Base-by-base conservation (phyloP, 2,113 vertebrate species). In the Pycnonotus jocosus region DNA sequence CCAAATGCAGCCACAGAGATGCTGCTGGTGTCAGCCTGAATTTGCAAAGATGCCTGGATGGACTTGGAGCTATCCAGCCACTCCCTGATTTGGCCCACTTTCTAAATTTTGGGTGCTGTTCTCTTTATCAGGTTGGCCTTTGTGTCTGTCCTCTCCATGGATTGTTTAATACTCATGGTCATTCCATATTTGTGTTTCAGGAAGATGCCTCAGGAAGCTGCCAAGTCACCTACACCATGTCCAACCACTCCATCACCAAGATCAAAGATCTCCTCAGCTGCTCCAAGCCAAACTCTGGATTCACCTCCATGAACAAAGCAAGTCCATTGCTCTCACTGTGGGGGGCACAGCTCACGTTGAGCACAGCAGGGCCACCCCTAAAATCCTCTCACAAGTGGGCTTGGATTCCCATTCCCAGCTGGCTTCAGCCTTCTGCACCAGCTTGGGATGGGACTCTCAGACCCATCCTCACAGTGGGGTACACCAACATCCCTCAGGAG, bases 181-280 rank as follows among this genome's bases (percentile, higher is more conserved):
- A 37, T 37, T 54, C 72, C 27, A 38, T 2, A 0, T 66, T 22
- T 88, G 42, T 35, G 9, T 87, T 97, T 82, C 87, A 98, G 98
- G 96, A 97, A 51, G 97, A 98, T 0, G 31, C 66, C 58, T 97
- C 97, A 0, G 98, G 98, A 18, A 97, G 61, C 82, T 98, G 98
- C 82, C 80, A 48, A 42, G 97, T 97, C 78, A 95, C 88, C 0
- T 98, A 98, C 5, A 1, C 56, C 0, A 0, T 91, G 27, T 96
- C 92, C 61, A 79, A 96, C 61, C 58, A 94, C 35, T 94, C 95
- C 54, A 33, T 97, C 60, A 81, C 27, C 1, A 98, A 98, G 96
- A 90, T 51, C 6, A 98, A 97, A 90, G 95, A 97, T 69, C 84
- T 98, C 21, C 86, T 74, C 24, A 97, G 93, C 88, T 98, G 98